phyloP scores from a whole-genome alignment of 2,113 vertebrate species.

The Opisthocomus hoazin region DNA sequence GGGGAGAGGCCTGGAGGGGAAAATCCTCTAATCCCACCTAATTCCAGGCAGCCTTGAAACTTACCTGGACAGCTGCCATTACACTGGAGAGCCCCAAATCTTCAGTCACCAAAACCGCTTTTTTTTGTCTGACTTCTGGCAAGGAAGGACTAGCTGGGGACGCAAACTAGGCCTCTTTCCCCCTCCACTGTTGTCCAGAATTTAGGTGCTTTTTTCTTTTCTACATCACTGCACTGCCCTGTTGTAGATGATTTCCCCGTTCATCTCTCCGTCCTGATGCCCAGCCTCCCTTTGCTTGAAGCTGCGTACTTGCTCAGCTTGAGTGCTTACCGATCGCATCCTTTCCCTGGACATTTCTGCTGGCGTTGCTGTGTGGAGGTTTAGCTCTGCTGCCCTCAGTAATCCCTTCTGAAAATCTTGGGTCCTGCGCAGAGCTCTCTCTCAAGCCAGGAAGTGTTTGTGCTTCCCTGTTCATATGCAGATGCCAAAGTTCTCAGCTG shows the following conservation, averaged over 20 bases:
- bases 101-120: not conserved
- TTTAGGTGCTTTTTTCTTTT: not conserved
- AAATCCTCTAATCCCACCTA: not conserved
- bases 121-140: not conserved
- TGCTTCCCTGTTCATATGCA: not conserved
- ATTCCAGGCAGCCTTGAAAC: not conserved
- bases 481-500: not conserved
- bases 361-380: not conserved
- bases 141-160: not conserved
- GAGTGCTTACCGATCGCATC: not conserved
- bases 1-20: not conserved
- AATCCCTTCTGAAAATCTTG: not conserved
- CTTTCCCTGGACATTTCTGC: not conserved
- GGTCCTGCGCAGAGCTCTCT: not conserved
- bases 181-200: not conserved
- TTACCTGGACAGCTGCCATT: not conserved
- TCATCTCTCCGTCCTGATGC: not conserved
- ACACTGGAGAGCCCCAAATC: not conserved
- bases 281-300: not conserved
- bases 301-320: not conserved
- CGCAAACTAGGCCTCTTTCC: not conserved
- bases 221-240: not conserved
- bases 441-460: fast-evolving
- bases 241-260: not conserved
- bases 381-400: not conserved